Percentiles rank a stretch among this genome's conserved stretches.
Evolutionary conservation across 2,797 vertebrate genomes (phyloP).

Genomic region (Coccyzus lansbergi): DNA sequence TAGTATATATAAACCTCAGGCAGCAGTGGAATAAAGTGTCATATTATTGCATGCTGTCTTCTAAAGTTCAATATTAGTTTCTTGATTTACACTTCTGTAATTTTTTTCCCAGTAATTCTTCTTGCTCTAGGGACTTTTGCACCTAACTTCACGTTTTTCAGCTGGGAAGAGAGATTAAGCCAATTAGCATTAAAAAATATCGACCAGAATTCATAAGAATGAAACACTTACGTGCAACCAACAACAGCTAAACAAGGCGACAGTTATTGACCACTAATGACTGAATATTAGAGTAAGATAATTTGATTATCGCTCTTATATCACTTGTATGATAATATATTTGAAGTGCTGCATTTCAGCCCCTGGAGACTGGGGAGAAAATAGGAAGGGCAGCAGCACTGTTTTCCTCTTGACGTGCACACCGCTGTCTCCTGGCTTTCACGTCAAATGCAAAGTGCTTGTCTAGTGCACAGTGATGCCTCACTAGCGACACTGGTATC

Average conservation of each 20-base stretch:
- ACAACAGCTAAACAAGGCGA: neutral
- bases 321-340: neutral
- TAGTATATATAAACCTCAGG: conserved; percentile 81
- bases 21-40: conserved; percentile 75
- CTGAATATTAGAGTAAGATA: neutral
- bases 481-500: neutral
- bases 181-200: conserved; percentile 33
- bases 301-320: neutral
- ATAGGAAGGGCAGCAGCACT: neutral
- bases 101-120: conserved; percentile 59
- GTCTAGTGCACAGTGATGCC: neutral
- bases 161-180: conserved; percentile 41
- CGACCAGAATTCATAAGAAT: neutral
- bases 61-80: conserved; percentile 77
- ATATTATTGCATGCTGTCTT: conserved; percentile 77
- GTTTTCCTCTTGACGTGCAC: neutral
- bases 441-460: neutral
- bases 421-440: neutral
- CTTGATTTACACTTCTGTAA: conserved; percentile 76
- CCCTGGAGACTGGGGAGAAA: neutral
- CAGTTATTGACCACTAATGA: neutral
- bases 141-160: conserved; percentile 42
- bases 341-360: fast-evolving
- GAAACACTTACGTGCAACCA: neutral
- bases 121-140: conserved; percentile 46